Evolutionary conservation across 30 jellyfish, hydroid and myxozoan genomes (phyloP).

Genomic region (Sanderia malayensis): DNA sequence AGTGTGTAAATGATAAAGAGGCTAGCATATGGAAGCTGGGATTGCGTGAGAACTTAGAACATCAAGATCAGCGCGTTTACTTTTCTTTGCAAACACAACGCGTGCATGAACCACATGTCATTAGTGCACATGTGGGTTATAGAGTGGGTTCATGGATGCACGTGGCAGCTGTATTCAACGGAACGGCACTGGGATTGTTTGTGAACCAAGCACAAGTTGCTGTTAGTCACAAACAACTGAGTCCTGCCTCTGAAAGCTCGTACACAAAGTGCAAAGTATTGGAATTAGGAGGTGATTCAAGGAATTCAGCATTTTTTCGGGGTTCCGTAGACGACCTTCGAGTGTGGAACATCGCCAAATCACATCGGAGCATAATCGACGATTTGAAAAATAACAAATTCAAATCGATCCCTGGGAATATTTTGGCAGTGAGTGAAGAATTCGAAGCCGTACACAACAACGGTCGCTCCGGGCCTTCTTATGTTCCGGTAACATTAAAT

Average conservation of each 20-base stretch:
- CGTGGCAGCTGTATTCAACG: conserved; percentile 80
- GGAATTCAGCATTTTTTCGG: conserved; percentile 39
- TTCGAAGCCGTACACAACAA: conserved; percentile 29
- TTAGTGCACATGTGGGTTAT: conserved; percentile 33
- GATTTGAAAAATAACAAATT: conserved; percentile 18
- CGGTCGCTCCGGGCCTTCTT: conserved; percentile 21
- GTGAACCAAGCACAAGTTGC: conserved; percentile 82
- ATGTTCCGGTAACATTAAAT: conserved; percentile 35
- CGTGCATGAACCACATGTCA: conserved; percentile 5
- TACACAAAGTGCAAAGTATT: conserved; percentile 56
- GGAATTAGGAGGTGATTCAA: conserved; percentile 84
- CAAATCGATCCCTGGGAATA: conserved; percentile 2
- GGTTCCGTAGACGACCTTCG: conserved; percentile 76
- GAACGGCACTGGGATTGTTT: conserved; percentile 52
- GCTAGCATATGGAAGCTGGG: conserved; percentile 53
- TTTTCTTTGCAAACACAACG: conserved; percentile 59
- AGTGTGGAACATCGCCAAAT: conserved; percentile 66
- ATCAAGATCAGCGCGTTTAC: conserved; percentile 41
- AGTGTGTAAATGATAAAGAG: conserved; percentile 30
- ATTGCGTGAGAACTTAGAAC: conserved; percentile 18
- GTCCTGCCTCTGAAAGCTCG: conserved; percentile 51
- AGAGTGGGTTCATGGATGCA: conserved; percentile 70
- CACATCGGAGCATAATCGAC: conserved; percentile 47
- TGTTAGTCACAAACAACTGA: conserved; percentile 55
- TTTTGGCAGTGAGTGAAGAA: conserved; percentile 46